phyloP scores from a whole-genome alignment of 2,797 vertebrate species.

The Heterohyrax brucei region DNA sequence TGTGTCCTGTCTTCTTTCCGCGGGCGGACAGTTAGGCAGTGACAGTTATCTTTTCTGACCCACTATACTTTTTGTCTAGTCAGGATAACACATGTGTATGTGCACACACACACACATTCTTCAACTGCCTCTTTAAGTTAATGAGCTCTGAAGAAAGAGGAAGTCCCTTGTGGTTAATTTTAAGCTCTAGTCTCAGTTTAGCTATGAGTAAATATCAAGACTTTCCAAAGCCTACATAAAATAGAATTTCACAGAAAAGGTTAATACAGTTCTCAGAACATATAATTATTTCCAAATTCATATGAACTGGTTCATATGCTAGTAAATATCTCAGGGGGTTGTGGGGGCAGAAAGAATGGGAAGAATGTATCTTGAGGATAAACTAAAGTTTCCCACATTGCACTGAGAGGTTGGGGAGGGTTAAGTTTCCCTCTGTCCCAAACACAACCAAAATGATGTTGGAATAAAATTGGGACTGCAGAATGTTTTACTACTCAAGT shows the following conservation, averaged over 20 bases:
- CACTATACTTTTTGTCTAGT: neutral
- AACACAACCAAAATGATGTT: neutral
- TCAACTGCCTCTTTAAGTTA: neutral
- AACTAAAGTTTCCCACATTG: neutral
- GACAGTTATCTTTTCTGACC: neutral
- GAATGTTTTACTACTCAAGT: neutral
- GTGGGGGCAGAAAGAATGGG: neutral
- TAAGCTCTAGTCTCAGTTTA: neutral
- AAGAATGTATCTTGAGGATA: neutral
- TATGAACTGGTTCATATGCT: neutral
- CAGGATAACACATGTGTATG: neutral
- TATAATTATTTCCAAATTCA: neutral
- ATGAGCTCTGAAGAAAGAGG: neutral
- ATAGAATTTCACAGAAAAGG: neutral
- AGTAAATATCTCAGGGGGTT: neutral
- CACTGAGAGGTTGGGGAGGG: neutral
- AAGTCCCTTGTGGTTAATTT: conserved; percentile 16
- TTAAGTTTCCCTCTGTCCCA: neutral
- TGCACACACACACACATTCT: too few relatives aligned
- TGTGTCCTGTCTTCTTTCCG: too few relatives aligned
- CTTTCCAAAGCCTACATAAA: neutral
- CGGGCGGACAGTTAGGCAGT: too few relatives aligned
- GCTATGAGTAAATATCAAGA: neutral
- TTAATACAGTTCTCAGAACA: neutral
- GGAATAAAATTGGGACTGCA: conserved; percentile 11